These are phyloP conservation scores for Podarcis siculus DNA, from an alignment of 2,797 vertebrate species.

Conservation along the genomic window DNA sequence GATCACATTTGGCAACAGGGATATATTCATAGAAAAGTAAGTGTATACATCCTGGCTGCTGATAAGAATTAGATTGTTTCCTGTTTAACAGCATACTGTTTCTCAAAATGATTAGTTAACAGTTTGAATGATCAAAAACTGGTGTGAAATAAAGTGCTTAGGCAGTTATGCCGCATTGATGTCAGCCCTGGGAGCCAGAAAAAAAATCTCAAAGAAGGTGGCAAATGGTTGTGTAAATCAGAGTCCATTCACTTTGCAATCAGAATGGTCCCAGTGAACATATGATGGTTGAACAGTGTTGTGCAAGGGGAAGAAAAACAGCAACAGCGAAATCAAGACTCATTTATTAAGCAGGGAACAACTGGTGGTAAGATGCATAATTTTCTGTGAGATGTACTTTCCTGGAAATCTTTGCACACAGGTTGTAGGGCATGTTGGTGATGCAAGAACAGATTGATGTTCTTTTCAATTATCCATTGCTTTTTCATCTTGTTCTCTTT, in stretches of 20 bases:
- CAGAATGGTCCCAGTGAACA: constrained; percentile 81
- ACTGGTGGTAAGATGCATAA: constrained; percentile 69
- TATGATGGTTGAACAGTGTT: constrained; percentile 74
- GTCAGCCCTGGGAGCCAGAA: constrained; percentile 79
- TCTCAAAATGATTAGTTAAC: constrained; percentile 78
- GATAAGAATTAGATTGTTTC: constrained; percentile 65
- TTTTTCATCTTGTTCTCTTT: constrained; percentile 56
- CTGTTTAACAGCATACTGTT: constrained; percentile 74
- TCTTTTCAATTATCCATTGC: constrained; percentile 68
- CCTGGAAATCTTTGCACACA: constrained; percentile 65
- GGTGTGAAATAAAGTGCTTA: constrained; percentile 78
- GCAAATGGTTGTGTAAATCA: constrained; percentile 85
- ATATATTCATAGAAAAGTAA: not conserved
- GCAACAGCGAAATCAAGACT: constrained; percentile 56
- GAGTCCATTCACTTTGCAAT: constrained; percentile 80
- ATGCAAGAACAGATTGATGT: constrained; percentile 39
- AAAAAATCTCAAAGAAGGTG: constrained; percentile 79
- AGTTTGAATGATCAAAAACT: constrained; percentile 76
- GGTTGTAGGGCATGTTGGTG: constrained; percentile 59
- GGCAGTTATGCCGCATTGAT: constrained; percentile 77
- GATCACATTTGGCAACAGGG: not conserved
- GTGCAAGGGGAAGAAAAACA: constrained; percentile 50
- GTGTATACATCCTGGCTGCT: not conserved
- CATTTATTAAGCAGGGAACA: constrained; percentile 79
- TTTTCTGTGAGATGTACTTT: constrained; percentile 70